Percentiles rank a stretch among this genome's conserved stretches.
These are phyloP conservation scores for Thumatha senex DNA, from an alignment of 2,888 invertebrate genomes.

Conservation along the genomic window DNA sequence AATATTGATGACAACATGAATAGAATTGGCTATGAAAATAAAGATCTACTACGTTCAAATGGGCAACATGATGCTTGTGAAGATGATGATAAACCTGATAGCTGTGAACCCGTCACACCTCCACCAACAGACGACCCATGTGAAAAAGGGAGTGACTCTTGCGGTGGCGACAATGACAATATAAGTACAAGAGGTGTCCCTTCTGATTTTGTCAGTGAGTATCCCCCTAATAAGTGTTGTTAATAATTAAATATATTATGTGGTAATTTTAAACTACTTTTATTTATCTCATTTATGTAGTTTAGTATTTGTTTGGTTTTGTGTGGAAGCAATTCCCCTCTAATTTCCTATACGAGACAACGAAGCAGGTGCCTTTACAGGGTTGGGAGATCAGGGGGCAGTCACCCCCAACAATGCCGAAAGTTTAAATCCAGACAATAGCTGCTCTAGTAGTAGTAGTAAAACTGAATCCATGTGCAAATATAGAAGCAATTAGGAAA, in stretches of 20 bases:
- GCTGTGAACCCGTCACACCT: neutral
- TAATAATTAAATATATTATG: conserved; percentile 1
- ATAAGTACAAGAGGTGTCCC: conserved; percentile 19
- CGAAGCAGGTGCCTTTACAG: too few species aligned
- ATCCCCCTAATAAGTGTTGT: conserved; percentile 8
- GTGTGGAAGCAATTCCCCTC: too few species aligned
- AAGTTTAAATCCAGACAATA: too few species aligned
- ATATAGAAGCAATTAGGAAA: too few species aligned
- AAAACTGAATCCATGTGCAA: too few species aligned
- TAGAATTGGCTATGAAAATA: conserved; percentile 7
- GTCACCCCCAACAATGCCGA: too few species aligned
- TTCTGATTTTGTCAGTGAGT: conserved; percentile 2
- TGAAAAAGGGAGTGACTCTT: neutral
- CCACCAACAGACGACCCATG: conserved; percentile 6
- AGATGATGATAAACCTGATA: conserved; percentile 3
- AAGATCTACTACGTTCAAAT: conserved; percentile 15
- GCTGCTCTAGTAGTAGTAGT: too few species aligned
- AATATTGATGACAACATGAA: neutral
- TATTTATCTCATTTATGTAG: too few species aligned
- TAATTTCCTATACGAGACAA: too few species aligned
- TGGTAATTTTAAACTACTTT: too few species aligned
- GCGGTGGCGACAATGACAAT: conserved; percentile 9
- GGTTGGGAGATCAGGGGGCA: too few species aligned
- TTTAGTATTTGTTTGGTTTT: too few species aligned
- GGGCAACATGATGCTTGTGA: conserved; percentile 15